Percentiles rank a stretch among this genome's conserved stretches.
Evolutionary conservation across 2,888 invertebrate species (phyloP).

Genomic region (Patella ulyssiponensis): DNA sequence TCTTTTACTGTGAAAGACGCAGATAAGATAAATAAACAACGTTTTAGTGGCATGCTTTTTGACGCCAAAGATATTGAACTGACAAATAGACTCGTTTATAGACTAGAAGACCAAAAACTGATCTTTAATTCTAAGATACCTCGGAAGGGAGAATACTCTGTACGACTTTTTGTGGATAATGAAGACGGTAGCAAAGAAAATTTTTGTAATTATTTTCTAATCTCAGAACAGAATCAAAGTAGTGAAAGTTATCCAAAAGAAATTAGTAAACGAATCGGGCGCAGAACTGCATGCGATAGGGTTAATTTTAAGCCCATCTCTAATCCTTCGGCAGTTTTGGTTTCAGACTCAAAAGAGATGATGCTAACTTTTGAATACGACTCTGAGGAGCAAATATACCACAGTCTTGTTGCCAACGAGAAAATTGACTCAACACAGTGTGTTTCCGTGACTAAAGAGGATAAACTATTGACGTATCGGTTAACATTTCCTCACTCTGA

Average conservation of each 20-base stretch:
- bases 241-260: slow-evolving; percentile 30
- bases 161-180: slow-evolving; percentile 42
- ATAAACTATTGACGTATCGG: slow-evolving; percentile 29
- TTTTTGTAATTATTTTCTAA: slow-evolving; percentile 61
- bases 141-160: slow-evolving; percentile 48
- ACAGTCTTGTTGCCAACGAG: slow-evolving; percentile 23
- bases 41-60: slow-evolving; percentile 26
- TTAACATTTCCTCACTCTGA: slow-evolving; percentile 34
- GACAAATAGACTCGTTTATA: slow-evolving; percentile 36
- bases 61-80: slow-evolving; percentile 36
- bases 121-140: slow-evolving; percentile 46
- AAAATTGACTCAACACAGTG: slow-evolving; percentile 29
- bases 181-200: slow-evolving; percentile 45
- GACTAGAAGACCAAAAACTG: slow-evolving; percentile 38
- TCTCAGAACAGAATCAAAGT: slow-evolving; percentile 32
- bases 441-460: slow-evolving; percentile 26
- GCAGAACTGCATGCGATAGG: slow-evolving; percentile 20
- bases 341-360: slow-evolving; percentile 38
- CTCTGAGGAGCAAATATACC: slow-evolving; percentile 18
- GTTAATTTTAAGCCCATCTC: slow-evolving; percentile 22
- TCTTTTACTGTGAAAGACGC: slow-evolving; percentile 37
- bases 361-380: slow-evolving; percentile 42
- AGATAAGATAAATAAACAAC: slow-evolving; percentile 27
- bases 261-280: slow-evolving; percentile 29
- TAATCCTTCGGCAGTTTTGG: slow-evolving; percentile 19